phyloP scores from a whole-genome alignment of 2,888 invertebrate species.

The Leptinotarsa haldemani region DNA sequence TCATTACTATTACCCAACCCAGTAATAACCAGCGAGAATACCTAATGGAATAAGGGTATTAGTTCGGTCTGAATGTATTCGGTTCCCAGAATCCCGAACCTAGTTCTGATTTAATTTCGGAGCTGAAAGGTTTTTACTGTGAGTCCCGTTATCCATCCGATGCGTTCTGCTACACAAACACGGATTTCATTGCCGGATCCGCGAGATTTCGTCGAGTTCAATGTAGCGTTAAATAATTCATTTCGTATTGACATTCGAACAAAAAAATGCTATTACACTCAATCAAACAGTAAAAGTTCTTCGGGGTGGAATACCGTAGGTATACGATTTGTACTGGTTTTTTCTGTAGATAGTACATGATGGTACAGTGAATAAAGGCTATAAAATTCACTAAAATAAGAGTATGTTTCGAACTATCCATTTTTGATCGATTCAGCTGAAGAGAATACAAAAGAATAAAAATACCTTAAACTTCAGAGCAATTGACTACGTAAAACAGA shows the following conservation, averaged over 20 bases:
- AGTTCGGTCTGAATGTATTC: constrained; percentile 3
- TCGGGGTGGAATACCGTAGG: neutral
- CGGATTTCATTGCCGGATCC: neutral
- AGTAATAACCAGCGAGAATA: neutral
- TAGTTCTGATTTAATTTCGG: constrained; percentile 38
- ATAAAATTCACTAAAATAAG: too few relatives aligned
- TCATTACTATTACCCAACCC: neutral
- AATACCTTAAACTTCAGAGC: too few relatives aligned
- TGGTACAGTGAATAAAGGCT: too few relatives aligned
- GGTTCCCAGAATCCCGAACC: constrained; percentile 25
- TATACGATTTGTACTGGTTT: neutral
- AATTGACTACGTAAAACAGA: too few relatives aligned
- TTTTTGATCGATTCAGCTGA: too few relatives aligned
- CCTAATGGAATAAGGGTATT: constrained; percentile 9
- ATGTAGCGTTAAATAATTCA: constrained; percentile 17
- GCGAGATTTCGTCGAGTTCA: neutral
- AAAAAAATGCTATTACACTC: neutral
- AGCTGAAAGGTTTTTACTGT: constrained; percentile 36
- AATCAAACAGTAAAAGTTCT: neutral
- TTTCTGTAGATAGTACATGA: neutral
- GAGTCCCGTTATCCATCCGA: constrained; percentile 23
- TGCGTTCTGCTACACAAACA: constrained; percentile 29
- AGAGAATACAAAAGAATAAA: too few relatives aligned
- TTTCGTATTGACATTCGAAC: neutral
- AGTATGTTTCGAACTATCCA: too few relatives aligned